phyloP scores from a whole-genome alignment of 2,888 invertebrate genomes.

The Hedya salicella region DNA sequence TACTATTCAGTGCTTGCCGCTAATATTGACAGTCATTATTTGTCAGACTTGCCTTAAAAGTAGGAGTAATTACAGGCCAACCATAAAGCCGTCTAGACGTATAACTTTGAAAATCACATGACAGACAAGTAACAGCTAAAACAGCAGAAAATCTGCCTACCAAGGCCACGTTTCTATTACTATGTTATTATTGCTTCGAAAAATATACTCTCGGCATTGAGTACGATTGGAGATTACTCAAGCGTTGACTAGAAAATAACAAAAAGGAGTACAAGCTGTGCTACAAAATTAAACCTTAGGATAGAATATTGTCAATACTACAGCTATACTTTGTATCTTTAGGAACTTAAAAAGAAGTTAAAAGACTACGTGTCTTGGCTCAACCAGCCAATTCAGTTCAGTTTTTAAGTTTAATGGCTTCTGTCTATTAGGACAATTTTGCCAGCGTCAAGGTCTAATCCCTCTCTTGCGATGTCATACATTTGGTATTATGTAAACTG shows the following conservation, averaged over 20 bases:
- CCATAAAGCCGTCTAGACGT: background rate
- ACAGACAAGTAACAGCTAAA: constrained; percentile 34
- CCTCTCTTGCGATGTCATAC: too few relatives aligned
- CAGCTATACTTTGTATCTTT: too few relatives aligned
- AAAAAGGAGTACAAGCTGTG: constrained; percentile 12
- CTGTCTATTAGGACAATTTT: too few relatives aligned
- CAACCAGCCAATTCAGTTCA: too few relatives aligned
- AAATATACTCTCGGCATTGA: constrained; percentile 48
- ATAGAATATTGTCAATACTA: background rate
- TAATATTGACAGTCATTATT: too few relatives aligned
- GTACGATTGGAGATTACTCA: constrained; percentile 42
- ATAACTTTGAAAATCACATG: background rate
- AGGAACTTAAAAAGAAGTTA: too few relatives aligned
- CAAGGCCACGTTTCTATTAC: constrained; percentile 59
- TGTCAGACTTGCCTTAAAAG: too few relatives aligned
- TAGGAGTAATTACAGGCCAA: background rate
- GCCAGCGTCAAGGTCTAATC: too few relatives aligned
- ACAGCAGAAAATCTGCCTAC: constrained; percentile 46
- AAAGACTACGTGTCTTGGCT: too few relatives aligned
- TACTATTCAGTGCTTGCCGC: too few relatives aligned
- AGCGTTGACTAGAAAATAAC: constrained; percentile 42
- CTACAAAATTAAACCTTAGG: constrained; percentile 18
- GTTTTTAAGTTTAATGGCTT: too few relatives aligned
- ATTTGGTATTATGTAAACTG: too few relatives aligned
- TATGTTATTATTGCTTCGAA: constrained; percentile 60